These are phyloP conservation scores for Trachymyrmex cornetzi DNA, from an alignment of 1,140 invertebrate genomes.

Conservation along the genomic window DNA sequence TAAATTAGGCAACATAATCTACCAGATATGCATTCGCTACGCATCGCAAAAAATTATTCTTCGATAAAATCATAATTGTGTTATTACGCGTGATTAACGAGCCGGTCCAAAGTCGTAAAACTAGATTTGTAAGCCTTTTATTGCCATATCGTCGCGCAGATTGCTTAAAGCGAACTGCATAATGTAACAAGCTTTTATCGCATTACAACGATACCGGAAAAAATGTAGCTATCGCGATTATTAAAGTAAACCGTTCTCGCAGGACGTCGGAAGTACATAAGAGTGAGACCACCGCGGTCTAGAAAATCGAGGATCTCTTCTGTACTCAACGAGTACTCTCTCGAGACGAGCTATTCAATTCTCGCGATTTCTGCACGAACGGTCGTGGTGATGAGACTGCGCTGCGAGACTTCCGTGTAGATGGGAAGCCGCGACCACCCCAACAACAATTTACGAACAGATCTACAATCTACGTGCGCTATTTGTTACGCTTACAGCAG, in stretches of 20 bases:
- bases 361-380: constrained; percentile 69
- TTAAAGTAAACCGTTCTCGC: not conserved
- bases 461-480: constrained; percentile 56
- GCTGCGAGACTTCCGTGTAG: constrained; percentile 40
- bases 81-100: constrained; percentile 64
- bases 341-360: constrained; percentile 48
- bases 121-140: constrained; percentile 22
- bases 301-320: constrained; percentile 26
- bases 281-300: constrained; percentile 9
- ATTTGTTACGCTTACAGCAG: constrained; percentile 49
- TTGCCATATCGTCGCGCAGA: constrained; percentile 27
- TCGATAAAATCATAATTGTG: constrained; percentile 64
- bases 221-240: not conserved
- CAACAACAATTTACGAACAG: constrained; percentile 62
- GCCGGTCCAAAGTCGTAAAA: constrained; percentile 28
- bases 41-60: constrained; percentile 67
- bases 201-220: not conserved
- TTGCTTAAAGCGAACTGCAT: constrained; percentile 20
- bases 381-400: constrained; percentile 52
- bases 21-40: not conserved
- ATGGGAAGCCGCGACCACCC: constrained; percentile 61
- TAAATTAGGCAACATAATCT: constrained; percentile 35
- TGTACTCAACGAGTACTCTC: constrained; percentile 2
- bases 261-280: constrained; percentile 11
- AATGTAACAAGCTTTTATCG: constrained; percentile 31